These are phyloP conservation scores for Clavelina lepadiformis DNA, from an alignment of 23 tunicate species.

Conservation along the genomic window DNA sequence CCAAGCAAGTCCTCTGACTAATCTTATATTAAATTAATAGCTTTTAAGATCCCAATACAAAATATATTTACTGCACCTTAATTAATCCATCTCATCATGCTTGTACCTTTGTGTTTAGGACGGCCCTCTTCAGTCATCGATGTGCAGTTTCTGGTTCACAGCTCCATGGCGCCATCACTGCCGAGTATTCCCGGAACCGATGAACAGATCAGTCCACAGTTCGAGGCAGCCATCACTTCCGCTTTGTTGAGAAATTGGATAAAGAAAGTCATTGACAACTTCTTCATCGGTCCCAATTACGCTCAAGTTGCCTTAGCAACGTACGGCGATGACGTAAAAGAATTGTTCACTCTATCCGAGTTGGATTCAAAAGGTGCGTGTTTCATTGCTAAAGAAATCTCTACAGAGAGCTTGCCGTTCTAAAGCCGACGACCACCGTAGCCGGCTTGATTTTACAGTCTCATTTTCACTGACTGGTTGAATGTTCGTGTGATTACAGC, in stretches of 20 bases:
- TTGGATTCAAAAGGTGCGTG: too few species aligned
- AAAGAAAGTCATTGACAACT: conserved; percentile 43
- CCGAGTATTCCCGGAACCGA: too few species aligned
- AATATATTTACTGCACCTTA: too few species aligned
- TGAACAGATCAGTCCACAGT: not conserved
- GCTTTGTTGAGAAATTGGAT: conserved; percentile 26
- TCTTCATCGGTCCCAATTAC: conserved; percentile 56
- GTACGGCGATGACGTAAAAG: not conserved
- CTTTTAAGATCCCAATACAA: too few species aligned
- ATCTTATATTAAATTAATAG: not conserved
- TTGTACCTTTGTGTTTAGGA: conserved; percentile 20
- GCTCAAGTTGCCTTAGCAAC: conserved; percentile 32
- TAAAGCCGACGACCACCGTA: too few species aligned
- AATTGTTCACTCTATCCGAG: not conserved
- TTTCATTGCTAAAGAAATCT: too few species aligned
- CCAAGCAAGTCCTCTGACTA: conserved; percentile 27
- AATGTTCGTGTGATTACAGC: too few species aligned
- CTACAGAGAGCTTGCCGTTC: too few species aligned
- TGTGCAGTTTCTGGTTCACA: conserved; percentile 42
- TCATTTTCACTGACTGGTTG: too few species aligned
- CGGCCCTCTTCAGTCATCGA: conserved; percentile 41
- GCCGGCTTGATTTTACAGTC: too few species aligned
- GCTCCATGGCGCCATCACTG: not conserved
- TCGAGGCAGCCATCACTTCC: conserved; percentile 4
- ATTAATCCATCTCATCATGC: too few species aligned